Evolutionary conservation across 2,888 invertebrate species (phyloP).

Genomic region (Cynaeus angustus): DNA sequence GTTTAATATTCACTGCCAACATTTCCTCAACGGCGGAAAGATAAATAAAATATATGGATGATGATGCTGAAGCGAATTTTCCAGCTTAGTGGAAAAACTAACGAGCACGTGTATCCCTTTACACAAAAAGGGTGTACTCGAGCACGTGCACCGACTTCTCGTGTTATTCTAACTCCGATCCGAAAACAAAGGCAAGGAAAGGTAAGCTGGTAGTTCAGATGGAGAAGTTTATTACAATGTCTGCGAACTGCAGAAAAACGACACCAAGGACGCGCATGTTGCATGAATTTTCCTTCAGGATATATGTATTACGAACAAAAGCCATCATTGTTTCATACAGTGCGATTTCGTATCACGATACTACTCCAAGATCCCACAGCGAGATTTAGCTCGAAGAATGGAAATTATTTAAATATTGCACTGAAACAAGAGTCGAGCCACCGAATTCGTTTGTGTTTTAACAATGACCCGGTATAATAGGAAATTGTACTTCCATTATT

Average conservation of each 20-base stretch:
- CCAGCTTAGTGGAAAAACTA: conserved; percentile 24
- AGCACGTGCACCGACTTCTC: conserved; percentile 18
- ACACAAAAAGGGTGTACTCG: conserved; percentile 17
- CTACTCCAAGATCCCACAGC: conserved; percentile 24
- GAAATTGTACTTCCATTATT: conserved; percentile 48
- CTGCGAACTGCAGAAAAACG: conserved; percentile 27
- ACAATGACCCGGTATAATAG: conserved; percentile 44
- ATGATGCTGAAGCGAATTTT: conserved; percentile 30
- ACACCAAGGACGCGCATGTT: conserved; percentile 24
- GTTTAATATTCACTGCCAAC: conserved; percentile 51
- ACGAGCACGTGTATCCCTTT: conserved; percentile 24
- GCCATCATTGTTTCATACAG: conserved; percentile 26
- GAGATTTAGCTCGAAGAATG: conserved; percentile 36
- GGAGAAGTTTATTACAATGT: conserved; percentile 15
- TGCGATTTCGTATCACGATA: conserved; percentile 24
- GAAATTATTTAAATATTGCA: conserved; percentile 47
- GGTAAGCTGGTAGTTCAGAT: too few species aligned
- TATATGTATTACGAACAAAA: conserved; percentile 22
- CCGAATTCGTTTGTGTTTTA: conserved; percentile 33
- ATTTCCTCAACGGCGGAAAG: conserved; percentile 43
- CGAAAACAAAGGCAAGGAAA: conserved; percentile 15
- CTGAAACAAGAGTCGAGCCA: conserved; percentile 24
- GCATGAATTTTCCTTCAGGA: conserved; percentile 32
- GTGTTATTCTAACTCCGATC: conserved; percentile 7
- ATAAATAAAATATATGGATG: conserved; percentile 30